Evolutionary conservation across 2,888 invertebrate genomes (phyloP), one percentile per base, ranked within the genome.

Genomic region (Zhengitettix transpicula): DNA sequence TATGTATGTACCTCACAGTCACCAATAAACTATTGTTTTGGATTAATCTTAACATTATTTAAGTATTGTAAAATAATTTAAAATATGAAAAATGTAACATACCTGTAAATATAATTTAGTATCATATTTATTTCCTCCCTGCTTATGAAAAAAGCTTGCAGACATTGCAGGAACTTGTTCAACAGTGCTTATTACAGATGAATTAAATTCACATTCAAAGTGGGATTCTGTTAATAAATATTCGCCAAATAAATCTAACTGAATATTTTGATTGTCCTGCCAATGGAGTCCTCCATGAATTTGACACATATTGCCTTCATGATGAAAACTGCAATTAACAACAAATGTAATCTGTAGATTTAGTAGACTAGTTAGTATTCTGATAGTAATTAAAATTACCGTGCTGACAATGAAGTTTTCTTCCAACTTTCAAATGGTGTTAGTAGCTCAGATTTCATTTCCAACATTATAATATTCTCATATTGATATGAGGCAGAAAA

Each of bases 351-450:
- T 47, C n/a, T 12, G 14, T n/a, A 14, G 47, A n/a, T n/a, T 47
- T 47, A 28, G 14, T 7, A 14, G 15, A 8, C n/a, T 54, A 5
- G n/a, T 54, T 54, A 54, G 1, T 5, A 40, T 14, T 17, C 11
- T 57, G n/a, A 42, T n/a, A 9, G 14, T 51, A 42, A 10, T 42
- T 40, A 17, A 28, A 64, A 65, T 67, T 72, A 81, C 81, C 75
- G 76, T 64, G 74, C 75, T 65, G 72, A 72, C 9, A 81, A 66
- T 28, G 77, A 74, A 40, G 78, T 79, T 65, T 74, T 76, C 66
- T 72, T 77, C 79, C 80, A 80, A 62, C 77, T 75, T 59, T 79
- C 78, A 66, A 81, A 80, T 1, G 81, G 81, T 16, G 80, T 80
- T 7, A 76, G 66, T 40, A 81, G 63, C 65, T 74, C 73, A 8